Evolutionary conservation across 2,888 invertebrate genomes (phyloP).

Genomic region (Agrochola circellaris): DNA sequence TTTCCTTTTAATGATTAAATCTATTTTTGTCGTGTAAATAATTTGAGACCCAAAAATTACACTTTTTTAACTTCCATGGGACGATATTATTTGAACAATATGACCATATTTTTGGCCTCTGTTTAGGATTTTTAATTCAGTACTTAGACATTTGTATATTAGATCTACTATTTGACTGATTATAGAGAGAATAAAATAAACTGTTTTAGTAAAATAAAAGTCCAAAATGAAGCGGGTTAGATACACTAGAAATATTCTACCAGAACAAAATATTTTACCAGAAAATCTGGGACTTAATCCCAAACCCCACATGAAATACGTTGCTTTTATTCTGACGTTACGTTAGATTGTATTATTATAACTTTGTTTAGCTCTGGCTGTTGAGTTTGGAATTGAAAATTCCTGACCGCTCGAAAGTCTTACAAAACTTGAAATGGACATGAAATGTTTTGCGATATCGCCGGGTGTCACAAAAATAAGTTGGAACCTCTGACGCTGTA

Average conservation of each 20-base stretch:
- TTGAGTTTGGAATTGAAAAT: conserved; percentile 67
- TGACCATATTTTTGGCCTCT: background rate
- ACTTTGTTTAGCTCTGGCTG: conserved; percentile 63
- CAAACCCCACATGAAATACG: conserved; percentile 56
- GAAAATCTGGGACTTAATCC: conserved; percentile 42
- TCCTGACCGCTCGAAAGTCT: conserved; percentile 62
- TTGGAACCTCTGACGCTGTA: background rate
- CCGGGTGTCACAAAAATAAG: conserved; percentile 37
- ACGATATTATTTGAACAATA: background rate
- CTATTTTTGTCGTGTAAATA: background rate
- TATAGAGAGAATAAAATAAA: background rate
- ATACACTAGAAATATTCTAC: conserved; percentile 18
- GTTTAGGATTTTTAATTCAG: background rate
- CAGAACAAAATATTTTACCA: conserved; percentile 39
- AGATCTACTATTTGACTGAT: background rate
- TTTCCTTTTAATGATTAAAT: background rate
- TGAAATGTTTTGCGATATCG: conserved; percentile 57
- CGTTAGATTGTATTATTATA: conserved; percentile 65
- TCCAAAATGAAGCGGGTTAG: background rate
- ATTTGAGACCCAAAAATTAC: too few relatives aligned
- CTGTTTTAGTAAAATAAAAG: background rate
- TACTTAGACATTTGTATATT: background rate
- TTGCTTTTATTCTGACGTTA: conserved; percentile 58
- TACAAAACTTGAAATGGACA: conserved; percentile 63
- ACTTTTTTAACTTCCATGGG: too few relatives aligned